phyloP scores from a whole-genome alignment of 2,797 vertebrate genomes.

The Sebastes matsubarae region DNA sequence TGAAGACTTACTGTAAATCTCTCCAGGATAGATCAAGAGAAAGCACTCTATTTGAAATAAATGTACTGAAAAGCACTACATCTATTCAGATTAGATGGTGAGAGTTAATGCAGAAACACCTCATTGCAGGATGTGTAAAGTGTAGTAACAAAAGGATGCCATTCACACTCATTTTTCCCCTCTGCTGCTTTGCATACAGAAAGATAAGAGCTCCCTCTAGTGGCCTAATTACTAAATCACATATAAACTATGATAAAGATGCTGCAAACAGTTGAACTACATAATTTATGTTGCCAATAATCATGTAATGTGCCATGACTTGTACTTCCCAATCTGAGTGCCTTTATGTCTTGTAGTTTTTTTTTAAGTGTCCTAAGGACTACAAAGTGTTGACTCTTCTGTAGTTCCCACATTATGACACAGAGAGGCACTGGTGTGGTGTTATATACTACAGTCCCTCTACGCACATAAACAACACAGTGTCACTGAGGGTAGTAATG shows the following conservation, averaged over 20 bases:
- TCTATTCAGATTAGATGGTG: background rate
- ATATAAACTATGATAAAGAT: background rate
- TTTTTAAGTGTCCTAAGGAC: background rate
- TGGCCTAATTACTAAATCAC: constrained; percentile 17
- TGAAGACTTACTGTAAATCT: background rate
- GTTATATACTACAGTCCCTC: background rate
- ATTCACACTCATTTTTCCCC: background rate
- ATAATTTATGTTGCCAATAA: background rate
- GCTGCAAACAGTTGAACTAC: background rate
- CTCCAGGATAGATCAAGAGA: background rate
- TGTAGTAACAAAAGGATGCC: background rate
- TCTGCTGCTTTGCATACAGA: background rate
- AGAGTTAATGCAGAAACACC: background rate
- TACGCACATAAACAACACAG: background rate
- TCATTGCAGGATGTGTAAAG: background rate
- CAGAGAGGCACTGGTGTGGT: background rate
- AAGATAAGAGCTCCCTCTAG: constrained; percentile 33
- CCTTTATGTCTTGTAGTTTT: background rate
- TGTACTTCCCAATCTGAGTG: background rate
- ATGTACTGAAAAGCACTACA: background rate
- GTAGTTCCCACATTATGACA: constrained; percentile 34
- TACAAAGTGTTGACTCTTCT: background rate
- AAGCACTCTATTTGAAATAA: background rate
- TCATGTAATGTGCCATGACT: background rate
- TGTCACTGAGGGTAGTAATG: background rate